Base-by-base conservation (phyloP, 2,888 invertebrate genomes). In the Opisthograptis luteolata region DNA sequence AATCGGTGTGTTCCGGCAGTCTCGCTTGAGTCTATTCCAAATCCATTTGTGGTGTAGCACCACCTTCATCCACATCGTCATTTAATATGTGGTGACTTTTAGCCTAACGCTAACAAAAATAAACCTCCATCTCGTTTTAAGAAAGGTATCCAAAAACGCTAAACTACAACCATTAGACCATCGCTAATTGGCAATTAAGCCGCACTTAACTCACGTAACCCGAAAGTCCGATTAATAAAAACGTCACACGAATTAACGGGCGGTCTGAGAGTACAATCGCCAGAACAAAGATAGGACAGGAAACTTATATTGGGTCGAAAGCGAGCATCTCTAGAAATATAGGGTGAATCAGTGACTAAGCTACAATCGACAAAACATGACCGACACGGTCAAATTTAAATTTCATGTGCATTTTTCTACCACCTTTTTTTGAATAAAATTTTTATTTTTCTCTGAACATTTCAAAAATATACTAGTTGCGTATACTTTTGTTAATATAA, bases 291-390 rank as follows among this genome's bases (percentile, higher is more conserved):
- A 49, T 37, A 73, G 64, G 68, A 61, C 64, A 67, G 62, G 51
- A 65, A 78, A 78, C 76, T 76, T 79, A 76, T 74, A 79, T 78
- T 74, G 74, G 73, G 66, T 73, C 57, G 64, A 43, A 19, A 52
- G 54, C 22, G 67, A 64, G 55, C 61, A 60, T 53, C 66, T 65
- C 66, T 73, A 72, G 68, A 74, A 76, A 68, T 64, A 64, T 73
- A 70, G 8, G 31, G 25, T 42, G 1, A 6, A n/a, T 2, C 48
- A 48, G 48, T 32, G 14, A 31, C 8, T 1, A 7, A 48, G 7
- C 5, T 30, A 20, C 2, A n/a, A n/a, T n/a, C 6, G 8, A 27
- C 6, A 17, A 4, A 17, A 24, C 0, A 3, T n/a, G 12, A 30
- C n/a, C 22, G 2, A 6, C 10, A n/a, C n/a, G n/a, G n/a, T n/a